Conservation (phyloP, 2,113 vertebrate genomes). For the Cariama cristata region DNA sequence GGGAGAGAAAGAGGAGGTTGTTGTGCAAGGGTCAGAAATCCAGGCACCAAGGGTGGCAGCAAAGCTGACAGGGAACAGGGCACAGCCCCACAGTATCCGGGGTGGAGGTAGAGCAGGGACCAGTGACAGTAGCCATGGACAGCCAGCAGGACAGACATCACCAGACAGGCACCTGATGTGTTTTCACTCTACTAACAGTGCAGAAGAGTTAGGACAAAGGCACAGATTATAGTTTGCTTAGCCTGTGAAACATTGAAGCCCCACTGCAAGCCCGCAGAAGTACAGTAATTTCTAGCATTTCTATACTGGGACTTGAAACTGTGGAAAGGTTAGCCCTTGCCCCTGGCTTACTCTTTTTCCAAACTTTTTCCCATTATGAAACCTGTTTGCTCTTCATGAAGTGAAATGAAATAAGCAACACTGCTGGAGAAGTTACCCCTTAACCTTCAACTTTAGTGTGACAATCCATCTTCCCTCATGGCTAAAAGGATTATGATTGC, state of each 20-base stretch:
- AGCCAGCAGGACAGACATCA: fast-evolving
- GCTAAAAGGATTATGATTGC: not conserved
- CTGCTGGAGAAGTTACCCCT: not conserved
- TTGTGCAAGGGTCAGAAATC: too few relatives aligned
- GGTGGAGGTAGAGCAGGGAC: not conserved
- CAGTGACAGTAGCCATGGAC: too few relatives aligned
- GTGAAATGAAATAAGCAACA: not conserved
- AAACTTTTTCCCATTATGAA: not conserved
- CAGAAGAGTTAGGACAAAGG: not conserved
- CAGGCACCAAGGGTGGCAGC: fast-evolving
- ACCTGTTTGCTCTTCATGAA: not conserved
- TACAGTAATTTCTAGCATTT: not conserved
- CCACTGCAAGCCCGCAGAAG: not conserved
- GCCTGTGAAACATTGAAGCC: not conserved
- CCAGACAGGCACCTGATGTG: not conserved
- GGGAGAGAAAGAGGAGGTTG: not conserved
- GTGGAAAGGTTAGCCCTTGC: not conserved
- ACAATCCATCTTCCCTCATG: not conserved
- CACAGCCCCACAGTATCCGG: fast-evolving
- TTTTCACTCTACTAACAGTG: not conserved
- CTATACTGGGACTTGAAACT: not conserved
- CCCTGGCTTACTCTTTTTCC: not conserved
- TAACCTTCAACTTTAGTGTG: not conserved
- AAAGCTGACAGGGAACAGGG: fast-evolving
- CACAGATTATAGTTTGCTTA: not conserved